Evolutionary conservation across 2,888 invertebrate species (phyloP), one percentile per base, ranked within the genome.

Genomic region (Clanis bilineata): DNA sequence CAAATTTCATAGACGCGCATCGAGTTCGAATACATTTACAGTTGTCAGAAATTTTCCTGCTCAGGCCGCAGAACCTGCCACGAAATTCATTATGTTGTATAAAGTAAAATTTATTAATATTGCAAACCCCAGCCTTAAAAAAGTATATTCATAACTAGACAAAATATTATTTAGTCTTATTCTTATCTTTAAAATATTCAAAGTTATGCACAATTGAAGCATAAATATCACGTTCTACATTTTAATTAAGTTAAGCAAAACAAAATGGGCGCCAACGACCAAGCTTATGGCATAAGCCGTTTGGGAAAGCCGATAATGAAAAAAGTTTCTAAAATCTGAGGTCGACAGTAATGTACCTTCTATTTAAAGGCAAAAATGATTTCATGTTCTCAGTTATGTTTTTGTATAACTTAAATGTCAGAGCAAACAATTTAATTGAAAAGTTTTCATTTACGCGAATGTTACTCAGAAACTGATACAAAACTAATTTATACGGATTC

Each of bases 231-330:
- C 23, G 22, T 45, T n/a, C 25, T 25, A 23, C 23, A 23, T 45
- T 47, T 28, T 47, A 28, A 47, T 28, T 28, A 47, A 47, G 7
- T 45, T 45, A n/a, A 47, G 15, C 28, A 25, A 45, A 45, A 45
- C n/a, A 45, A 45, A 23, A 12, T 23, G n/a, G 23, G 9, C 6
- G 45, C 2, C 2, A 23, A 25, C 45, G 23, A 4, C 45, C 45
- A 23, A 2, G 6, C 23, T 45, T n/a, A 23, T 23, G 23, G 45
- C 23, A n/a, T 45, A 23, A 45, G n/a, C n/a, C 45, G 23, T 25
- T 28, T 28, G 44, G 21, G 28, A 43, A 44, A 43, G 4, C 44
- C 28, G 44, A 28, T 43, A 57, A 44, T 57, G 25, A 44, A 32
- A 47, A 44, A 22, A 44, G 44, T 57, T 57, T 36, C 2, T 18